Conservation (phyloP, 2,113 vertebrate genomes). For the Marcusenius ussheri region DNA sequence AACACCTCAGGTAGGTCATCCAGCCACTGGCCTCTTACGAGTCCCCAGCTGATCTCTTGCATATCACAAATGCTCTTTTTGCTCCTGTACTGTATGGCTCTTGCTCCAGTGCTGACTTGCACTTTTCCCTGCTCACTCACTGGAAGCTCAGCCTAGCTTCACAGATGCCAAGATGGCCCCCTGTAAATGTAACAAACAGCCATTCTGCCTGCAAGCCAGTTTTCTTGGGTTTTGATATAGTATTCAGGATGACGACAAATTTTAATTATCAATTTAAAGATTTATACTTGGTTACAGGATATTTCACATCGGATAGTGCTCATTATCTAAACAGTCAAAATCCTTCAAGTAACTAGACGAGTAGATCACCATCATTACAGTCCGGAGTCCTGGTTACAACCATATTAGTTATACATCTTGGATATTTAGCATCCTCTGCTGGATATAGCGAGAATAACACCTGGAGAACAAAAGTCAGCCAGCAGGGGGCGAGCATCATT, state of each 20-base stretch:
- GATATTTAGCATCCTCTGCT: constrained; percentile 11
- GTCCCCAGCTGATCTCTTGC: not conserved
- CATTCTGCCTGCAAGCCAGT: not conserved
- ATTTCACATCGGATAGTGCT: not conserved
- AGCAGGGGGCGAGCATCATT: not conserved
- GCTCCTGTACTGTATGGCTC: not conserved
- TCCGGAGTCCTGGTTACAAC: not conserved
- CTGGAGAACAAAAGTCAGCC: not conserved
- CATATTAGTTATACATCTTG: not conserved
- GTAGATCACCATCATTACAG: not conserved
- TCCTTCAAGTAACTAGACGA: not conserved
- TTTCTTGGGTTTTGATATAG: not conserved
- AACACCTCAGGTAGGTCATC: not conserved
- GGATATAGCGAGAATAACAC: not conserved
- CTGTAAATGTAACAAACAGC: not conserved
- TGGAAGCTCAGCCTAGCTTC: not conserved
- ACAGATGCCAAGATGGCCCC: not conserved
- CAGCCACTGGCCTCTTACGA: not conserved
- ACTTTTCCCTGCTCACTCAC: not conserved
- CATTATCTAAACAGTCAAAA: not conserved
- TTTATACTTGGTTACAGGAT: not conserved
- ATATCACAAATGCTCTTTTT: not conserved
- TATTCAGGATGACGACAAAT: not conserved
- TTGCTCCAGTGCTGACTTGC: not conserved
- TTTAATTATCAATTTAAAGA: not conserved